Evolutionary conservation across 2,113 vertebrate species (phyloP), one percentile per base, ranked within the genome.

Genomic region (Orientallactaga bullata): DNA sequence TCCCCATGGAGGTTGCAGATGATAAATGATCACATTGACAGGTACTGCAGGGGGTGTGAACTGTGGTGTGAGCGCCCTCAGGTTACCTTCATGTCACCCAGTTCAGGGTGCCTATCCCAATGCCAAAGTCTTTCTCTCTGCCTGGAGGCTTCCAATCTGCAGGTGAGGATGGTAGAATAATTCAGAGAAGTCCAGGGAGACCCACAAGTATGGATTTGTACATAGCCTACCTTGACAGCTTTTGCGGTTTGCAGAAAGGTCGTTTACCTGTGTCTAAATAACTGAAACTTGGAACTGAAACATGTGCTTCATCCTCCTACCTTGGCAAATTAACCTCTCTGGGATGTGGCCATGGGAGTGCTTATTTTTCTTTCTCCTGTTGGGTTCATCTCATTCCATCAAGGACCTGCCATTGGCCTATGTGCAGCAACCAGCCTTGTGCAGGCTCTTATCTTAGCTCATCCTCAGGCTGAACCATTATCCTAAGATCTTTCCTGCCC

Each of bases 191-290:
- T 28, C 47, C 26, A 20, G 23, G 65, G 37, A 55, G 42, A 80
- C 18, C 2, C 55, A 11, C 0, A 0, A 1, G 7, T 24, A 2
- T 1, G 5, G 1, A 8, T 30, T 3, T 28, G 2, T 71, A 20
- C 23, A 23, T 6, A 79, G 35, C 68, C 58, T 32, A 39, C 24
- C 4, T 61, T 18, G 77, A 1, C 23, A 18, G 51, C 37, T 9
- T 61, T 9, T 15, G 63, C 42, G 58, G 11, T 28, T 51, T 83
- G 42, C 9, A 35, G 17, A 47, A 61, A 26, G 28, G 24, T 85
- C n/a, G 73, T 24, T n/a, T 21, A 1, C 37, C 24, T 39, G 17
- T 23, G 20, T 42, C 13, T 88, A 39, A 81, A 76, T 63, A 42
- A 30, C 60, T 74, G 35, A 85, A 26, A 24, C 32, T 51, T 26